These are phyloP conservation scores for Hippolais icterina DNA, from an alignment of 2,113 vertebrate genomes.

Conservation along the genomic window DNA sequence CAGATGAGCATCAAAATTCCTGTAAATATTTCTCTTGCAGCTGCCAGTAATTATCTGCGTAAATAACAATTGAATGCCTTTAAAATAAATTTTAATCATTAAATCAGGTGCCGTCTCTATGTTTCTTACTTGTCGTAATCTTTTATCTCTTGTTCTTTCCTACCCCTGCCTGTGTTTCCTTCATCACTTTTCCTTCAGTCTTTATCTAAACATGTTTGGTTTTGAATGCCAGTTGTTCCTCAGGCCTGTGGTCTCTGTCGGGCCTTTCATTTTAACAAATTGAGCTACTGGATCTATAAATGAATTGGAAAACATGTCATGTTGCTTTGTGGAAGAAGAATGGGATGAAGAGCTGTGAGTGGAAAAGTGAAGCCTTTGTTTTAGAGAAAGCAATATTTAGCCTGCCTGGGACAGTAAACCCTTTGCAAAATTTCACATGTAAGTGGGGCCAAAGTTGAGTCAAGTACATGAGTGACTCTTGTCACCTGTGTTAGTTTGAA, in stretches of 20 bases:
- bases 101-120: neutral
- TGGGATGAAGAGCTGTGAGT: neutral
- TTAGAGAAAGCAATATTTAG: neutral
- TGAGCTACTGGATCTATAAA: neutral
- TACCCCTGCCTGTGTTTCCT: neutral
- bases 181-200: neutral
- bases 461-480: neutral
- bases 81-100: neutral
- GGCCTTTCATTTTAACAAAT: neutral
- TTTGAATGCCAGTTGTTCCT: neutral
- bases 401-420: neutral
- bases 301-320: neutral
- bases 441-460: neutral
- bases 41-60: neutral
- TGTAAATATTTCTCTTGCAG: slow-evolving; percentile 10
- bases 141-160: neutral
- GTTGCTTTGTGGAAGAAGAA: neutral
- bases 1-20: slow-evolving; percentile 24
- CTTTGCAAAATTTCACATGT: neutral
- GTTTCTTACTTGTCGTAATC: neutral
- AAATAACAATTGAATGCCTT: neutral
- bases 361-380: neutral
- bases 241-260: neutral
- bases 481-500: neutral
- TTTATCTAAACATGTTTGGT: neutral